Conservation (phyloP, 1,140 invertebrate species). For the Atopsyche davidsoni region DNA sequence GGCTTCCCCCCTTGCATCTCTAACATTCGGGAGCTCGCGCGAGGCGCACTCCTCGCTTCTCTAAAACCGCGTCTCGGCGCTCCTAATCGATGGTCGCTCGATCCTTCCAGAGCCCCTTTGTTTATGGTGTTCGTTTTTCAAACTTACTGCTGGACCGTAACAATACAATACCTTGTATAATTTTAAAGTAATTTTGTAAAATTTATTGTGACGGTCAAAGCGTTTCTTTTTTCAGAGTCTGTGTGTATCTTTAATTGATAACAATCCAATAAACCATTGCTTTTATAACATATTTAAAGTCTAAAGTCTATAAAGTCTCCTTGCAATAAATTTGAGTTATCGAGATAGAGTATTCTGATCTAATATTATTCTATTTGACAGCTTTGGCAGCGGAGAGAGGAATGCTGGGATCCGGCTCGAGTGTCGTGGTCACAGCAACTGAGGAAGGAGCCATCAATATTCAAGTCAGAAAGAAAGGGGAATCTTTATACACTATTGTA, state of each 20-base stretch:
- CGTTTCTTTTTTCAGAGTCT: background rate
- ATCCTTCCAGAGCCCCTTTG: too few species aligned
- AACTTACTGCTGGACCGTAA: too few species aligned
- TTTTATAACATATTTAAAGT: background rate
- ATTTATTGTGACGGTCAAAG: too few species aligned
- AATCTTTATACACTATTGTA: conserved; percentile 15
- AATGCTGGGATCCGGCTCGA: conserved; percentile 22
- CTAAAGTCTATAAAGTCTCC: background rate
- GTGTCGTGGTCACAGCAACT: conserved; percentile 15
- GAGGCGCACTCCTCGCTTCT: too few species aligned
- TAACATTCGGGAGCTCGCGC: too few species aligned
- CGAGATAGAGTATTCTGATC: background rate
- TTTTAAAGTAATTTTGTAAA: too few species aligned
- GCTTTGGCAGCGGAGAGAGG: conserved; percentile 28
- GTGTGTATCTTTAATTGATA: background rate
- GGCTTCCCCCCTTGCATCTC: too few species aligned
- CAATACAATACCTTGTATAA: background rate
- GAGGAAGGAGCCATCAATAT: conserved; percentile 24
- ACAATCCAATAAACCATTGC: background rate
- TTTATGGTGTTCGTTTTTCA: too few species aligned
- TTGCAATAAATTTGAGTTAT: conserved; percentile 1
- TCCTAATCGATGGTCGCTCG: too few species aligned
- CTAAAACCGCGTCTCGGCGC: too few species aligned
- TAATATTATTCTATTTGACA: conserved; percentile 13
- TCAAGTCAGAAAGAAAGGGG: conserved; percentile 27